Evolutionary conservation across 1,140 invertebrate genomes (phyloP), one percentile per base, ranked within the genome.

Genomic region (Nasonia vitripennis): DNA sequence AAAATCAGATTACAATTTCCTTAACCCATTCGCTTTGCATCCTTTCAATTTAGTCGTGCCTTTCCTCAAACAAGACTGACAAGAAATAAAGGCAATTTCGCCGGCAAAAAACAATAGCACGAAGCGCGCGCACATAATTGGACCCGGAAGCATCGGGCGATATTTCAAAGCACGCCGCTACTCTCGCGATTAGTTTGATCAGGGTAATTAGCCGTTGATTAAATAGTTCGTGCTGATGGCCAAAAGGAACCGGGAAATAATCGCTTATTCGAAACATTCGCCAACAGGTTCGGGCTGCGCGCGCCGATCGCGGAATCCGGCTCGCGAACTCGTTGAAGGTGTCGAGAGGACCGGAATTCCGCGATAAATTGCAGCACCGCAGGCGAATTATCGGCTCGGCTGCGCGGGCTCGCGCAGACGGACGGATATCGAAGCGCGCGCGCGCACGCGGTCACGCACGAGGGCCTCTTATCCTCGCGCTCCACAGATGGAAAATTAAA

Each of bases 1-100:
- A 79, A 84, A 84, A 79, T 84, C 48, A 62, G 80, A 84, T 84
- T 84, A 84, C 45, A 79, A 84, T 84, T 84, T 84, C 83, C 78
- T 79, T 74, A 55, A 79, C 31, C 45, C 78, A 79, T 79, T 84
- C 34, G 45, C 68, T 78, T 83, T 78, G 55, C 51, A 70, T 23
- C 67, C 45, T 51, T 62, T 62, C 55, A 62, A 62, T 62, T 62
- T 62, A 62, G 55, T 2, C 10, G 41, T 62, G 55, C 14, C 55
- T n/a, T 62, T 62, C 55, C 55, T 62, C 55, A 62, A 62, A 62
- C 55, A 62, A 62, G 55, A 62, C 55, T 62, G 55, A 62, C 20
- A 62, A 62, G 55, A 62, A 62, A 62, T n/a, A n/a, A 7, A 62
- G 55, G 55, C 20, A 20, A 62, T 62, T n/a, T n/a, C 17, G 17